Evolutionary conservation across 2,888 invertebrate genomes (phyloP), one percentile per base, ranked within the genome.

Genomic region (Sphaerolaimus hirsutus): DNA sequence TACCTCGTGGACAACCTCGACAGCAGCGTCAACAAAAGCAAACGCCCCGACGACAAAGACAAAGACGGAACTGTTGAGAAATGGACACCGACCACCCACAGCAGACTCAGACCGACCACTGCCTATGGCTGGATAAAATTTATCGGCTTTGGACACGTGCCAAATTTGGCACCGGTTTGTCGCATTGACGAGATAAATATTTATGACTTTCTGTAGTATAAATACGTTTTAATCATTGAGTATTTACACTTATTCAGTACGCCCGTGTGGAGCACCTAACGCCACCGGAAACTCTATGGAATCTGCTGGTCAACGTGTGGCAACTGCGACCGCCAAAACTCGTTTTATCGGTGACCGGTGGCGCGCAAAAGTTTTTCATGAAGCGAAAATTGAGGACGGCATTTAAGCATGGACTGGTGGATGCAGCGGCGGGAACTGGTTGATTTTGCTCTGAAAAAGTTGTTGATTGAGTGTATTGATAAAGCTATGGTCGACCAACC

Each of bases 321-420:
- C 51, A 58, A 14, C 49, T 66, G 38, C 56, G 57, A 0, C 49
- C 54, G 5, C 66, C 66, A 1, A 60, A 62, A 45, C 54, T 66
- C 7, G 54, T 66, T 27, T 61, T 66, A 36, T 66, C 66, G 7
- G 63, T 66, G 26, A 66, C 64, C 17, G 66, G 66, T 17, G 66
- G 65, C 1, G 66, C 66, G 14, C 62, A 63, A 49, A 53, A 57
- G 22, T 64, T 66, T 54, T 57, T 57, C 32, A 50, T 64, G 48
- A 62, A 60, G 46, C 54, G 54, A 3, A 49, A 59, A 43, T 55
- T 62, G 19, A 62, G 60, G 47, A 60, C 64, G 43, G 62, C 62
- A 7, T 65, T 66, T 52, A 52, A 62, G 27, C 54, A 57, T 43
- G 65, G 65, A 19, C 56, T 66, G 17, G 58, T 65, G 26, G 59